Evolutionary conservation across 2,113 vertebrate genomes (phyloP).

Genomic region (Gasterosteus nipponicus): DNA sequence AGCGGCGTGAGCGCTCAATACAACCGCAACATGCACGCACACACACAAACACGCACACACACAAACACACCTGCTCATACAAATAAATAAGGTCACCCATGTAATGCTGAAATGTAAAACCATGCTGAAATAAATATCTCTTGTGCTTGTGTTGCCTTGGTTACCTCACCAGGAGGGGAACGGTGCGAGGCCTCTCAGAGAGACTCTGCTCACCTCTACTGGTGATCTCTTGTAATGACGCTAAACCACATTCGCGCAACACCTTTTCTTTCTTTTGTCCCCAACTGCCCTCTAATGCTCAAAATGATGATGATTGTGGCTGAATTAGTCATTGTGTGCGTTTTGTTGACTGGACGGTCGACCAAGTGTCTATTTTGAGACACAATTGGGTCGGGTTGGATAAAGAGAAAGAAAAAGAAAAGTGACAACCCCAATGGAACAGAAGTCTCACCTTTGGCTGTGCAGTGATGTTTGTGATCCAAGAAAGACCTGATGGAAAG

Average conservation of each 20-base stretch:
- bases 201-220: constrained; percentile 52
- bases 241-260: not conserved
- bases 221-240: not conserved
- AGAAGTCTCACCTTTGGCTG: constrained; percentile 55
- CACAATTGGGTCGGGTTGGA: not conserved
- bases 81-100: not conserved
- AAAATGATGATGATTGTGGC: not conserved
- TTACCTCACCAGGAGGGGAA: not conserved
- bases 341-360: not conserved
- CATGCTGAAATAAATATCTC: too few species aligned
- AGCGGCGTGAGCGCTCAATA: accelerated
- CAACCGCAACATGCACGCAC: not conserved
- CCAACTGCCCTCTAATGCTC: accelerated
- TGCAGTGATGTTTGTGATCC: constrained; percentile 19
- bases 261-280: not conserved
- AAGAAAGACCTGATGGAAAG: constrained; percentile 39
- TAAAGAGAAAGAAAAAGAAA: not conserved
- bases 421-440: not conserved
- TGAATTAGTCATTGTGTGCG: not conserved
- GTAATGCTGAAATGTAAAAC: not conserved
- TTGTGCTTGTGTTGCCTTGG: not conserved
- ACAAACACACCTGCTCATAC: not conserved
- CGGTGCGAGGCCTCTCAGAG: not conserved
- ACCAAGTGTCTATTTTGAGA: not conserved
- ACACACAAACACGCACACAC: not conserved